Evolutionary conservation across 2,797 vertebrate genomes (phyloP).

Genomic region (Lagorchestes hirsutus): DNA sequence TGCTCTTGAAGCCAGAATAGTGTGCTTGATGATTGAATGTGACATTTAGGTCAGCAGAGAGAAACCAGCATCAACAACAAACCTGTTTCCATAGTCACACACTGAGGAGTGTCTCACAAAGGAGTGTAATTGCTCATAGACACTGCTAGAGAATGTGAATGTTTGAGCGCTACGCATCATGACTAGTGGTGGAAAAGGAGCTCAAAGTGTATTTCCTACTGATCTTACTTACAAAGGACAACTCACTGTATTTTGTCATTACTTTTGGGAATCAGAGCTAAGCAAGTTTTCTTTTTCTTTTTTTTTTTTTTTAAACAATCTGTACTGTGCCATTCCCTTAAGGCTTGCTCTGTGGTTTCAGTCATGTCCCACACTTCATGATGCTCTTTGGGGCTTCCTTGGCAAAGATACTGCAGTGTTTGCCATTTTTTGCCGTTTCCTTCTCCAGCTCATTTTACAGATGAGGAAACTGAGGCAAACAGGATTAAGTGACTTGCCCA

Average conservation of each 20-base stretch:
- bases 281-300: neutral
- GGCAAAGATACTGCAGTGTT: neutral
- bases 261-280: neutral
- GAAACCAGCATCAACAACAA: neutral
- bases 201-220: neutral
- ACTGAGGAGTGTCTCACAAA: neutral
- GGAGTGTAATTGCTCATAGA: neutral
- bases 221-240: neutral
- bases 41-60: neutral
- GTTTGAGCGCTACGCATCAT: neutral
- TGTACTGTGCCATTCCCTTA: neutral
- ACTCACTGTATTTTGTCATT: neutral
- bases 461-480: neutral
- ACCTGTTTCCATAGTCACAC: neutral
- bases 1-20: neutral
- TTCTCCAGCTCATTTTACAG: neutral
- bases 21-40: neutral
- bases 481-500: neutral
- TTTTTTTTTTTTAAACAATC: neutral
- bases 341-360: neutral
- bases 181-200: neutral
- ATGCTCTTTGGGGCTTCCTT: neutral
- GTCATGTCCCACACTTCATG: neutral
- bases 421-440: neutral
- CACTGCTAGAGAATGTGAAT: neutral